Evolutionary conservation across 2,888 invertebrate species (phyloP), one percentile per base, ranked within the genome.

Genomic region (Mythimna vitellina): DNA sequence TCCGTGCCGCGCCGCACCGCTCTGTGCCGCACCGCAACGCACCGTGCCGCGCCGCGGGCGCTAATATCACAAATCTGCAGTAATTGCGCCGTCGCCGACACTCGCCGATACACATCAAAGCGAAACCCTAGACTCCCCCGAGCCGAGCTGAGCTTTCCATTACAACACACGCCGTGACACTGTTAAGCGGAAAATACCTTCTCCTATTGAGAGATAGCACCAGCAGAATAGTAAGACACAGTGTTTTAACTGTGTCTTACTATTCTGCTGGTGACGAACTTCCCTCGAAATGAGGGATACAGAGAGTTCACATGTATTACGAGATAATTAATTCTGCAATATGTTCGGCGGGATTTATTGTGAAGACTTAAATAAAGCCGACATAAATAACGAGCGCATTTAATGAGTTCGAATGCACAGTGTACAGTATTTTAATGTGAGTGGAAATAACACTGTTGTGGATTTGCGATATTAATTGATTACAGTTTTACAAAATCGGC

Each of bases 1-100:
- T n/a, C n/a, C 32, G 32, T 0, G 38, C 63, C 22, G 61, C 56
- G 0, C 64, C 32, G 4, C 51, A 0, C 54, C n/a, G 32, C n/a
- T 17, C 63, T 22, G 62, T 51, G 0, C 65, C 32, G 4, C 51
- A 0, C 49, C n/a, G 25, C n/a, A 14, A 14, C 0, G 46, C 46
- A 6, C 46, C 46, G 46, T 20, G 46, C 29, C 69, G 42, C 20
- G 74, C 80, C 82, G 68, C 75, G 65, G 82, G 82, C 68, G 58
- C 56, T 84, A 71, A 78, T 78, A 80, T 82, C 83, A 81, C 85
- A 84, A 84, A 82, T 80, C 78, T 83, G 76, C 70, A 66, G 79
- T 84, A 83, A 84, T 84, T 80, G 83, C 78, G 69, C 60, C 76
- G 78, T 76, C 73, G 58, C 62, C 54, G 62, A 54, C 80, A 81